Percentiles rank a stretch among this genome's conserved stretches.
phyloP scores from a whole-genome alignment of 1,140 invertebrate species.

The Dicyema japonicum region DNA sequence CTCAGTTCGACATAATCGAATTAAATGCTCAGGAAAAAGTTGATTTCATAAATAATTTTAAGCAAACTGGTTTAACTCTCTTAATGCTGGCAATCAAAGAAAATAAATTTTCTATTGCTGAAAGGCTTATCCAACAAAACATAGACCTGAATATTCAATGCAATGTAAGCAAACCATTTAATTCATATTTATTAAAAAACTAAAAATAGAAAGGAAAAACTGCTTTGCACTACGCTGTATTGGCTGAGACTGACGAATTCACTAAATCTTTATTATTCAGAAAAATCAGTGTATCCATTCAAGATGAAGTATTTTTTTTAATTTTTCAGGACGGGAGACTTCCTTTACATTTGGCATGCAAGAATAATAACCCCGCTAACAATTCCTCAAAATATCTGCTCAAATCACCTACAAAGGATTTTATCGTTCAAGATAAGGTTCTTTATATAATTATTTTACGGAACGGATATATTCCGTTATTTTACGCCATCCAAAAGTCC shows the following conservation, averaged over 20 bases:
- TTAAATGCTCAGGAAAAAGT: too few species aligned
- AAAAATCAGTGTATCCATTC: neutral
- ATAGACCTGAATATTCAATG: conserved; percentile 43
- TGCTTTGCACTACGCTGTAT: neutral
- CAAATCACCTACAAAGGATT: neutral
- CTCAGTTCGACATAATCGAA: too few species aligned
- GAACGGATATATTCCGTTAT: conserved; percentile 63
- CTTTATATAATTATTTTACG: too few species aligned
- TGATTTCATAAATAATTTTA: too few species aligned
- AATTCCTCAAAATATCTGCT: neutral
- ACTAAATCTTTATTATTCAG: neutral
- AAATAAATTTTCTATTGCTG: conserved; percentile 52
- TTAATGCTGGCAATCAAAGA: conserved; percentile 74
- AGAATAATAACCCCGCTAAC: neutral
- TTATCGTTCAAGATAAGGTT: too few species aligned
- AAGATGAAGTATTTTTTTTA: conserved; percentile 1
- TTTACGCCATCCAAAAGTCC: conserved; percentile 57
- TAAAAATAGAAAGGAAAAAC: conserved; percentile 2
- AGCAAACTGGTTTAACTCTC: conserved; percentile 61
- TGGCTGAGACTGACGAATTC: neutral
- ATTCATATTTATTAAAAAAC: conserved; percentile 2
- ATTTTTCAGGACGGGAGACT: conserved; percentile 6
- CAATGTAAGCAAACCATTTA: conserved; percentile 7
- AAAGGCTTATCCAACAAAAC: conserved; percentile 55
- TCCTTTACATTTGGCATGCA: neutral